Base-by-base conservation (phyloP, 2,888 invertebrate genomes). In the Clepsis dumicolana region DNA sequence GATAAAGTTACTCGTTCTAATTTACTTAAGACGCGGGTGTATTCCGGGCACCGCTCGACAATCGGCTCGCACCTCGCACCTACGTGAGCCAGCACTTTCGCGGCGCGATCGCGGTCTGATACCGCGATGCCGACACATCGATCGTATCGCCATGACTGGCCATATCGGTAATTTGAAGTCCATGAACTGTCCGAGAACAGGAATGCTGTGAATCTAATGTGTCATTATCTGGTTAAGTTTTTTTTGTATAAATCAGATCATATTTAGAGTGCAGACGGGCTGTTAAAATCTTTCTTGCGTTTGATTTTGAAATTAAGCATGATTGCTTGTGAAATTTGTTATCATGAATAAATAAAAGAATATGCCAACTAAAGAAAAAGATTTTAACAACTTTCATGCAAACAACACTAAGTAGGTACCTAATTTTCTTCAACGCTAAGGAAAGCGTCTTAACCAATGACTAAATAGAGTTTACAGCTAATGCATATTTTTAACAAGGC, bases 71-170 rank as follows among this genome's bases (percentile, higher is more conserved):
- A 14, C 38, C 38, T 38, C 83, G 90, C 90, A 91, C 90, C 88
- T 86, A 86, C 83, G 77, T 93, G 93, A 93, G 81, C 91, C 90
- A 91, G 92, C 93, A 89, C 80, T 89, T 89, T 82, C 66, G 80
- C 82, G 87, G 88, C 65, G 86, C 90, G 93, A 92, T 93, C 91
- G 90, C 91, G 86, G 86, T 88, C 83, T 90, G 93, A 93, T 92
- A 92, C 91, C 85, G 72, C 85, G 83, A 78, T 86, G 64, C 38
- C 57, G 82, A 84, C 85, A 75, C 86, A 91, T 91, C 90, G 93
- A 93, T 91, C 88, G 74, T 86, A 92, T 91, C 93, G 84, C 78
- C 72, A 80, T 93, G 93, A 93, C 93, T 81, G 76, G 92, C 92
- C 81, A 78, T 90, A 91, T 89, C 84, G 84, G 77, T 83, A 85